Base-by-base conservation (phyloP, 2,113 vertebrate species). In the Calidris pygmaea region DNA sequence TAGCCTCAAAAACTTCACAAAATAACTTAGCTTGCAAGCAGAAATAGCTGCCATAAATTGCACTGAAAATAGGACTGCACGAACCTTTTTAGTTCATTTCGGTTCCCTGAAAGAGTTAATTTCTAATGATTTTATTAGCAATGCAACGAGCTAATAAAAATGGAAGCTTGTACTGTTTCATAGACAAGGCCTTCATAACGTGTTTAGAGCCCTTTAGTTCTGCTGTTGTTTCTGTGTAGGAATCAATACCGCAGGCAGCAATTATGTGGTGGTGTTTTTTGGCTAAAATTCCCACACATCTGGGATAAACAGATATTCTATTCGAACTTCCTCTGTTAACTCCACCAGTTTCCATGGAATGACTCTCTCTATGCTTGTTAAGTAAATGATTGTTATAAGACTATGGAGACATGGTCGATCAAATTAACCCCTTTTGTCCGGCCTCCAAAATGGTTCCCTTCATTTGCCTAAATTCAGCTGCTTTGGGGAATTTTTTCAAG, bases 361-460 rank as follows among this genome's bases (percentile, higher is more conserved):
- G 94, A 97, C 94, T 96, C 95, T 95, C 95, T 97, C 58, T 96
- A 92, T 93, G 95, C 97, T 98, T 96, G 97, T 98, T 98, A 97
- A 98, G 98, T 98, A 98, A 98, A 98, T 98, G 97, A 98, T 98
- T 98, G 97, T 98, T 97, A 92, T 97, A 98, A 98, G 96, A 97
- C 97, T 96, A 96, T 96, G 97, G 98, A 97, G 98, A 98, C 97
- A 97, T 97, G 97, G 98, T 98, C 98, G 98, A 98, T 98, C 98
- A 98, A 98, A 98, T 98, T 98, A 98, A 98, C 98, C 98, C 97
- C 98, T 97, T 98, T 98, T 98, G 97, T 98, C 93, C 96, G 19
- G 90, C 84, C 88, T 95, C 89, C 83, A 84, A 97, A 97, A 94
- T 91, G 89, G 93, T 94, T 96, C 96, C 95, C 98, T 97, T 98